Evolutionary conservation across 2,888 invertebrate genomes (phyloP), one percentile per base, ranked within the genome.

Genomic region (Tanaodytes sp.): DNA sequence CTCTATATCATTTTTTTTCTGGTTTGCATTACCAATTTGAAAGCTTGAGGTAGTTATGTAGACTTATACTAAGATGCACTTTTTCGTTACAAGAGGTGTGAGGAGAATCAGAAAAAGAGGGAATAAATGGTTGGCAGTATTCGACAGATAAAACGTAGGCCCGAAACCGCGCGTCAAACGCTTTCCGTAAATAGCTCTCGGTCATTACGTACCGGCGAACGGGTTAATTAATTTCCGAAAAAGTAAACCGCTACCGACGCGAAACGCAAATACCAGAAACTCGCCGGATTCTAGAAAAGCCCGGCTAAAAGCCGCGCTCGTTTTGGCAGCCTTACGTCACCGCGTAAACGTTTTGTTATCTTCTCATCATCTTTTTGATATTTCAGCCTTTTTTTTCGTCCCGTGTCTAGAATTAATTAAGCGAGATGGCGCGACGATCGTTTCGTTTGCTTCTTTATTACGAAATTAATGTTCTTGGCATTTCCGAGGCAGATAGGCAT

Each of bases 391-490:
- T 33, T 33, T 68, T 33, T 33, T 68, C 62, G 62, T 62, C 42
- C 42, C 37, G 31, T 58, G 65, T 63, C 61, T 61, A 71, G 71
- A 71, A 71, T 71, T 71, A 67, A 67, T 71, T 71, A 67, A 63
- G 55, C 59, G 59, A 57, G 66, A 71, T 71, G 63, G 66, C 62
- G 70, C 70, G 66, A 73, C 73, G 70, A 79, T 79, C 77, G 75
- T 77, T 77, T 78, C 76, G 76, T 77, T 78, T 76, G 65, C 75
- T 78, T 64, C 75, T 77, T 78, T 78, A 79, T 79, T 78, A 75
- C 77, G 71, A 73, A 77, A 77, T 77, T 74, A 75, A 74, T 76
- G 76, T 75, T 77, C 75, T 75, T 77, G 75, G 75, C 75, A 76
- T 78, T 78, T 77, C 73, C 74, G 76, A 73, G 73, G 71, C 59